phyloP scores from a whole-genome alignment of 2,113 vertebrate genomes.

The Micronycteris hirsuta region DNA sequence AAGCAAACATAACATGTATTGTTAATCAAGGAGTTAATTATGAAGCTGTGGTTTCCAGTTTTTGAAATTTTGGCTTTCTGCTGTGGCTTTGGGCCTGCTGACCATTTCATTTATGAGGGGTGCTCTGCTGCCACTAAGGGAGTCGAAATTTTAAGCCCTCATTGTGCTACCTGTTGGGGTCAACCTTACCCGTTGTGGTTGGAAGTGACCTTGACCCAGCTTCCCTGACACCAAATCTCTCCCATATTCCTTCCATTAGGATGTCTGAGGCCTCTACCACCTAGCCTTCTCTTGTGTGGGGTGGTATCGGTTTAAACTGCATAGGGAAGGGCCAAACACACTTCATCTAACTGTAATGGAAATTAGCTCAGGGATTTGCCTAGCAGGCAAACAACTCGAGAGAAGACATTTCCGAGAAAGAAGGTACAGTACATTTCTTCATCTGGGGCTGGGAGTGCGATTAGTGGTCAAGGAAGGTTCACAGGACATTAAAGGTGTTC shows the following conservation, averaged over 20 bases:
- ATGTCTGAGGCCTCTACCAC: background rate
- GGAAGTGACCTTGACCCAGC: background rate
- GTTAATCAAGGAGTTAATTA: background rate
- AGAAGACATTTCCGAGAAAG: background rate
- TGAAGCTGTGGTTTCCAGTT: background rate
- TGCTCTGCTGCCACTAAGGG: background rate
- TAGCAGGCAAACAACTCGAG: background rate
- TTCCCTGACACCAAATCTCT: background rate
- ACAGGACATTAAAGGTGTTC: background rate
- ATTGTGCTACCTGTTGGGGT: background rate
- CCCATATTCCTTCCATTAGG: background rate
- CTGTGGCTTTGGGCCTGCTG: background rate
- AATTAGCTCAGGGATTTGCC: background rate
- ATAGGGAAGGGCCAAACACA: background rate
- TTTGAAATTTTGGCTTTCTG: constrained; percentile 10
- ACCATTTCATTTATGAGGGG: background rate
- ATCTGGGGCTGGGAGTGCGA: background rate
- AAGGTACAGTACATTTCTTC: background rate
- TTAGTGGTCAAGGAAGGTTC: background rate
- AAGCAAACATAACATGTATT: constrained; percentile 16
- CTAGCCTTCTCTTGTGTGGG: background rate
- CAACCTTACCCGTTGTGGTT: background rate
- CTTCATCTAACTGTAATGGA: background rate
- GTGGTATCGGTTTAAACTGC: background rate
- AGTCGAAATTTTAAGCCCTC: background rate